A percentile compares a stretch with the other conserved stretches of the same genome.
These are phyloP conservation scores for Propsilocerus akamusi DNA, from an alignment of 1,140 invertebrate genomes.

Conservation along the genomic window DNA sequence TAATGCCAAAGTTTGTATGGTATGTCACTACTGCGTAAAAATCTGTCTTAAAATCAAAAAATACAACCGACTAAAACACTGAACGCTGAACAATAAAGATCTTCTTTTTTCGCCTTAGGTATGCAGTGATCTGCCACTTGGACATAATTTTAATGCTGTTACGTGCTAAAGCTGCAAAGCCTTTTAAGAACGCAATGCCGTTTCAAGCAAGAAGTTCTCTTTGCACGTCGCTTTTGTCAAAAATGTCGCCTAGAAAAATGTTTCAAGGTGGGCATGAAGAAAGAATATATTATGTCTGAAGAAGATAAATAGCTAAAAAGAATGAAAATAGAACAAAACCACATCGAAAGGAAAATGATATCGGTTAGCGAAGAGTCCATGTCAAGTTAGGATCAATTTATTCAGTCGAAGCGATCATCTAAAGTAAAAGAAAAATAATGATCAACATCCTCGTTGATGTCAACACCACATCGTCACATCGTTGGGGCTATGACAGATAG, in stretches of 20 bases:
- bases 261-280: slow-evolving; percentile 86
- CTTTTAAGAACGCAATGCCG: slow-evolving; percentile 89
- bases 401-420: slow-evolving; percentile 8
- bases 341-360: slow-evolving; percentile 32
- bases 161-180: slow-evolving; percentile 97
- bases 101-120: slow-evolving; percentile 38
- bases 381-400: slow-evolving; percentile 14
- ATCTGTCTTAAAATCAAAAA: no score
- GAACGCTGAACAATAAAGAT: slow-evolving; percentile 27
- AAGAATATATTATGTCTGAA: slow-evolving; percentile 94
- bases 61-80: background rate
- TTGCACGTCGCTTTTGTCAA: slow-evolving; percentile 90
- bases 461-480: background rate
- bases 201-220: slow-evolving; percentile 84
- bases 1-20: background rate
- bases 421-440: background rate
- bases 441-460: background rate
- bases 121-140: slow-evolving; percentile 80
- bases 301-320: slow-evolving; percentile 84
- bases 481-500: slow-evolving; percentile 8
- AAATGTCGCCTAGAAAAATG: slow-evolving; percentile 90
- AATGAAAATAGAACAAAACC: slow-evolving; percentile 82
- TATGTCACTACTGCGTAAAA: background rate
- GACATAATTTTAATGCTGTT: slow-evolving; percentile 97
- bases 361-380: slow-evolving; percentile 12